Evolutionary conservation across 2,797 vertebrate species (phyloP), one percentile per base, ranked within the genome.

Genomic region (Cheirogaleus major): DNA sequence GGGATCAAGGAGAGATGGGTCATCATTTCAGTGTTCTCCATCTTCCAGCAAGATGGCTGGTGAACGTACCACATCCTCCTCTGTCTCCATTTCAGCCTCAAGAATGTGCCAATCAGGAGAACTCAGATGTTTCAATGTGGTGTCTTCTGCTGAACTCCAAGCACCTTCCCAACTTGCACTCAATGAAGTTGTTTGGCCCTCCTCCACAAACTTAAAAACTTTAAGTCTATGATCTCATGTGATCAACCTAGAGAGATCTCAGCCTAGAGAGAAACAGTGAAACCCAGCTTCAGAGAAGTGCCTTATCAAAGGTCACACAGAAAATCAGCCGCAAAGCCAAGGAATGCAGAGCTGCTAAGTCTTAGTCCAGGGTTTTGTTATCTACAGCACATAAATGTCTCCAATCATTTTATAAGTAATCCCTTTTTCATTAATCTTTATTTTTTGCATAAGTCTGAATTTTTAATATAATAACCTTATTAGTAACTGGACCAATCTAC

Each of bases 281-380:
- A 80, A 55, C 22, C 35, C n/a, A 91, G 32, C 45, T 72, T 95
- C 59, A 93, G 41, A 78, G 63, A 94, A 80, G 3, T 38, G 7
- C 55, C 63, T 72, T 65, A 65, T 43, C 35, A 91, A 63, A 27
- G 57, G 50, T 73, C 91, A 93, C 15, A 75, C 12, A 91, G 61
- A 87, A 91, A 79, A 79, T 80, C 23, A 93, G 48, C 41, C 93
- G 75, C 59, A 45, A 65, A 91, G 57, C 83, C 59, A 65, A 80
- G 59, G 76, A 85, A 84, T 48, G 52, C 23, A 59, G n/a, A 50
- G 20, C 67, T 85, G 23, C 61, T n/a, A 63, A 89, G 25, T n/a
- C 67, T 72, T 43, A 67, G 84, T 65, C 12, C 20, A 38, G 38
- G 32, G 41, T 50, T 93, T 69, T 86, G 75, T 92, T n/a, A 48